Conservation (phyloP, 2,888 invertebrate species). For the Phasia obesa region DNA sequence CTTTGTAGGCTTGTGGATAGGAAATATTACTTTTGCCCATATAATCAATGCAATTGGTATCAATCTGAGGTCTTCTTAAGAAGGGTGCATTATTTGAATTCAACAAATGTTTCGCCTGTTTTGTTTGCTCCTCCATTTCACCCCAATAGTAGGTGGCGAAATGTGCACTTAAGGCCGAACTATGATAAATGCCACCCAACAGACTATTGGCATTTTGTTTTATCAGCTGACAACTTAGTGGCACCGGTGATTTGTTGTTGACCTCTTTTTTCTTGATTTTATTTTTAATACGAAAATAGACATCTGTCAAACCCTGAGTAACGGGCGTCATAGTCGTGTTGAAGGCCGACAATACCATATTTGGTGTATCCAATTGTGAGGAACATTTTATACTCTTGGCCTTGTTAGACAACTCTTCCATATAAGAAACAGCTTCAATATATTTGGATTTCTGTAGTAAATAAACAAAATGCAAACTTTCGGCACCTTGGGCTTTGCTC, state of each 20-base stretch:
- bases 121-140: constrained; percentile 64
- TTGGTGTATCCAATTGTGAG: constrained; percentile 76
- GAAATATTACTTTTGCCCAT: constrained; percentile 71
- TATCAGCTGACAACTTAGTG: constrained; percentile 79
- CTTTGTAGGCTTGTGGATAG: constrained; percentile 76
- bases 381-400: constrained; percentile 64
- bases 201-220: constrained; percentile 77
- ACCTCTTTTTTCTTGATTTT: constrained; percentile 75
- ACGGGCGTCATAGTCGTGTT: constrained; percentile 81
- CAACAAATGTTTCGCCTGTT: constrained; percentile 67
- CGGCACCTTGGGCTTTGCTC: constrained; percentile 75
- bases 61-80: constrained; percentile 76
- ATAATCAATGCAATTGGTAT: constrained; percentile 68
- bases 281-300: constrained; percentile 78
- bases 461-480: constrained; percentile 80
- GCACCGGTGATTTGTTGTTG: constrained; percentile 74
- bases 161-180: constrained; percentile 78
- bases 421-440: constrained; percentile 80
- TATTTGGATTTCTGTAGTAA: constrained; percentile 81
- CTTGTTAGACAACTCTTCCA: constrained; percentile 78
- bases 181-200: constrained; percentile 79
- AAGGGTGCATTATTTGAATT: constrained; percentile 79
- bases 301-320: constrained; percentile 78
- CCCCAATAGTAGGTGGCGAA: constrained; percentile 78
- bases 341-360: constrained; percentile 79